A percentile compares a stretch with the other conserved stretches of the same genome.
Evolutionary conservation across 2,113 vertebrate genomes (phyloP).

Genomic region (Bothrops jararaca): DNA sequence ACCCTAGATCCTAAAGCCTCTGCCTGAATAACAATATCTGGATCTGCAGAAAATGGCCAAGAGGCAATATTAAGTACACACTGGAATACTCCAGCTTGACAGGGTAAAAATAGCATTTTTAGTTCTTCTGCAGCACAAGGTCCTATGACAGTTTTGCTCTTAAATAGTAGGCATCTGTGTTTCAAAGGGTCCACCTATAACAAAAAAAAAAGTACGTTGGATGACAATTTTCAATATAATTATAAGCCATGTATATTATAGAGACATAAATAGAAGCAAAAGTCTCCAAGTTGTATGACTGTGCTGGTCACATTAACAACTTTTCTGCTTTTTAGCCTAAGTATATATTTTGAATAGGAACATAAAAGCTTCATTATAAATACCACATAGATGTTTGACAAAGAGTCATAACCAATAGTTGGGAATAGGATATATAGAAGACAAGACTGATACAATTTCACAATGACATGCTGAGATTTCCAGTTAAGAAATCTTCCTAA

Average conservation of each 20-base stretch:
- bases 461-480: background rate
- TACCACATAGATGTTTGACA: background rate
- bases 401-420: background rate
- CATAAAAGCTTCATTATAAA: background rate
- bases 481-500: background rate
- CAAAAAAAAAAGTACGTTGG: background rate
- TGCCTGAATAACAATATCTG: slow-evolving; percentile 75
- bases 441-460: background rate
- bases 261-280: background rate
- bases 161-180: slow-evolving; percentile 90
- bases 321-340: background rate
- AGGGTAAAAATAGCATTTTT: slow-evolving; percentile 89
- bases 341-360: background rate
- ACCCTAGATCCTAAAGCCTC: slow-evolving; percentile 84
- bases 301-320: background rate
- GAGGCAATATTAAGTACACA: slow-evolving; percentile 86
- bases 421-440: background rate
- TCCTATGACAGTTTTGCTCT: slow-evolving; percentile 88
- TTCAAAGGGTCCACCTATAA: slow-evolving; percentile 80
- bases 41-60: slow-evolving; percentile 86
- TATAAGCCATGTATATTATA: background rate
- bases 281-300: background rate
- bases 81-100: slow-evolving; percentile 82
- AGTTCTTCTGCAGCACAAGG: slow-evolving; percentile 86
- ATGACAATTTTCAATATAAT: background rate